Evolutionary conservation across 37 sponge, comb jelly and placozoan genomes (phyloP), one percentile per base, ranked within the genome.

Genomic region (Cliona cf. orientalis): DNA sequence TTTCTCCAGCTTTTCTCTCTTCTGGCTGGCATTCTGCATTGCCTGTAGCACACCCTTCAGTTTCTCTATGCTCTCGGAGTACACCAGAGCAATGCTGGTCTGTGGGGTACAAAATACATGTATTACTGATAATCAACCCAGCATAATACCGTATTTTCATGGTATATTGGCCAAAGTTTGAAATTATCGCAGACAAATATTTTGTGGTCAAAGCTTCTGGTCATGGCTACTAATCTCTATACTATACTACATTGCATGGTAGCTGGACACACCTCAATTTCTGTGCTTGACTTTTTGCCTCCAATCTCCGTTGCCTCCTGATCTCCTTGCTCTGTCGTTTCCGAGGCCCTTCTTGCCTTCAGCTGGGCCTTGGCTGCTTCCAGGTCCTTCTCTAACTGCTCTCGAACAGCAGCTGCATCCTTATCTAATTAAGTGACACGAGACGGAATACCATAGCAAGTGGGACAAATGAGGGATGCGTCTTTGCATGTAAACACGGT

Each of bases 1-100:
- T 40, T 80, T 70, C 69, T 93, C 93, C 53, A 93, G 68, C 11
- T 81, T 78, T 55, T 88, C 90, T 63, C 86, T 72, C 53, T 84
- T 85, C 59, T 71, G 49, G 46, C 86, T 88, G 23, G 49, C 74
- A 39, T 25, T 64, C 63, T 88, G 74, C 80, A 93, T 77, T 21
- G 78, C 70, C 5, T 22, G 19, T 21, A 91, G 74, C 0, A 81
- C 78, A 34, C 35, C 42, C 33, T 66, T 66, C 41, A 91, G 79
- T 42, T 76, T 76, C 33, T 91, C 91, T 39, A 91, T 76, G 66
- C 91, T 91, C 45, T 76, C 56, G 38, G 82, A 61, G 42, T 91
- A 91, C 66, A 78, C 58, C 42, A 29, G 35, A 35, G 80, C 40
- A 12, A 68, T 66, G 58, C 56, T 58, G 40, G 21, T 59, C 61